Percentiles rank a stretch among this genome's conserved stretches.
Conservation (phyloP, 2,797 vertebrate species). For the Diceros bicornis region DNA sequence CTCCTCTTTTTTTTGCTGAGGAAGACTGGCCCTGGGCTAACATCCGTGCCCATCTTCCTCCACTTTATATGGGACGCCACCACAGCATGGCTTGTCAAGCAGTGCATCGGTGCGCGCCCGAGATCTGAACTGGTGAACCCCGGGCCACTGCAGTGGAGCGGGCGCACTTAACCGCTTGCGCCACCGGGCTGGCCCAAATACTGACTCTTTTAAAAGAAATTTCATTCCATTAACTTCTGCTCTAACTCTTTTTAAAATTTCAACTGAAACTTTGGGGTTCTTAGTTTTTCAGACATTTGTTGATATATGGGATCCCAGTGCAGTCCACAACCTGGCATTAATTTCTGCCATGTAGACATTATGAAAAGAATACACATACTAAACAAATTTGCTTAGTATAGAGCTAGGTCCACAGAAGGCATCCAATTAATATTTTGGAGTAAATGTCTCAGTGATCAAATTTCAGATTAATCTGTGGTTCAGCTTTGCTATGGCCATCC, state of each 20-base stretch:
- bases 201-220: background rate
- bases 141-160: no score
- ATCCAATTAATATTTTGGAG: background rate
- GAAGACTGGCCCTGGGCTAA: no score
- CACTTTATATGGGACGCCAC: no score
- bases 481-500: background rate
- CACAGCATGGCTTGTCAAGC: no score
- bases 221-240: background rate
- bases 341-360: background rate
- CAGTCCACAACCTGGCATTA: background rate
- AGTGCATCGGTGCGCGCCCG: no score
- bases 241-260: background rate
- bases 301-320: background rate
- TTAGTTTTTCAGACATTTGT: constrained; percentile 10
- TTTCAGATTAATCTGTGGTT: background rate
- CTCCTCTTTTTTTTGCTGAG: no score
- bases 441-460: background rate
- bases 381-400: background rate
- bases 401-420: background rate
- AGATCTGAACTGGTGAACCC: no score
- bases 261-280: background rate
- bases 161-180: no score
- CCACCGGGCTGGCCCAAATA: background rate
- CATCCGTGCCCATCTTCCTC: no score
- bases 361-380: background rate